phyloP scores from a whole-genome alignment of 1,140 invertebrate genomes.

The Anoplophora glabripennis region DNA sequence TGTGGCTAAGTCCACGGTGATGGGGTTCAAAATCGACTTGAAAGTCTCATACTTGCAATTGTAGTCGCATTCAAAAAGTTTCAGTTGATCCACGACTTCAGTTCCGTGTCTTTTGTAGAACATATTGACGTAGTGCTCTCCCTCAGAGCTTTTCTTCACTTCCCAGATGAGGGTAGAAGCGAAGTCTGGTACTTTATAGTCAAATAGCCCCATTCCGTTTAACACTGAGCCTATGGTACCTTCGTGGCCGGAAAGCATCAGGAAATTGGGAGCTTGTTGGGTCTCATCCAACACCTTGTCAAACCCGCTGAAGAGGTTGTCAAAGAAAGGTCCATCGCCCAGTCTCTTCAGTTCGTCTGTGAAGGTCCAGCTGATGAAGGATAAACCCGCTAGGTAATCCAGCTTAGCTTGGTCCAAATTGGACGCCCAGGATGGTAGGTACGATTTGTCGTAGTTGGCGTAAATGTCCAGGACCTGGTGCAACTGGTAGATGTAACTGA shows the following conservation, averaged over 20 bases:
- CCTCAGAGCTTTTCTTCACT: slow-evolving; percentile 65
- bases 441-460: slow-evolving; percentile 4
- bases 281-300: slow-evolving; percentile 43
- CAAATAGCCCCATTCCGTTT: slow-evolving; percentile 67
- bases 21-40: not conserved
- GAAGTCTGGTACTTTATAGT: slow-evolving; percentile 69
- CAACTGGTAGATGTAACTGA: slow-evolving; percentile 57
- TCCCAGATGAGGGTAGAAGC: slow-evolving; percentile 70
- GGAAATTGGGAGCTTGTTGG: slow-evolving; percentile 57
- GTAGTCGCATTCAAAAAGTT: not conserved
- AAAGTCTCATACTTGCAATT: not conserved
- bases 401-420: not conserved
- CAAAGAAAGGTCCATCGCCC: slow-evolving; percentile 60
- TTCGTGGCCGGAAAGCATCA: slow-evolving; percentile 59
- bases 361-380: slow-evolving; percentile 40
- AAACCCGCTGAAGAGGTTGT: slow-evolving; percentile 24
- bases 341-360: slow-evolving; percentile 54
- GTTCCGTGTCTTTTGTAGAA: slow-evolving; percentile 59
- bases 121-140: slow-evolving; percentile 49
- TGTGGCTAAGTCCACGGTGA: not conserved
- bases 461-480: slow-evolving; percentile 69
- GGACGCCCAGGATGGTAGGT: not conserved
- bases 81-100: not conserved
- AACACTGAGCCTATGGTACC: slow-evolving; percentile 73
- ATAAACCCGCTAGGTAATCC: not conserved